Percentiles rank a stretch among this genome's conserved stretches.
Evolutionary conservation across 2,797 vertebrate species (phyloP).

Genomic region (Diceros bicornis): DNA sequence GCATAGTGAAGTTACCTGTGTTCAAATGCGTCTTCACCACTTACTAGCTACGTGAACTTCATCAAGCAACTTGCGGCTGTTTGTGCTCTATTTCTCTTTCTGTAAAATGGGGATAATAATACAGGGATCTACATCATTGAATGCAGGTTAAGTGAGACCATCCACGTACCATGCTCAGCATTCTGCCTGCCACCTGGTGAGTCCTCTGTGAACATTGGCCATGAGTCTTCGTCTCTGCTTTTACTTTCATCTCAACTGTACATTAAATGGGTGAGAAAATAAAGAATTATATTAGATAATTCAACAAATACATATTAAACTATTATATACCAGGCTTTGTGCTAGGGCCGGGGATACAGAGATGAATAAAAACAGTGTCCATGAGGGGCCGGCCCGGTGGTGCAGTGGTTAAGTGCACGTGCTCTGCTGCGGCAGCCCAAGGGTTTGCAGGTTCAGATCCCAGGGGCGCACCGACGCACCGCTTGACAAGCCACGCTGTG

Average conservation of each 20-base stretch:
- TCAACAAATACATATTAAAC: background rate
- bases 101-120: background rate
- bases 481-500: no score
- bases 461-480: no score
- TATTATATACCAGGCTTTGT: background rate
- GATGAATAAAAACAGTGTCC: background rate
- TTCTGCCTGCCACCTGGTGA: background rate
- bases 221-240: background rate
- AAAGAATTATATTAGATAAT: background rate
- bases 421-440: no score
- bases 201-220: background rate
- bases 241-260: conserved; percentile 44
- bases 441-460: no score
- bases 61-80: background rate
- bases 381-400: background rate
- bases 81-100: background rate
- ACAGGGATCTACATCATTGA: background rate
- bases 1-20: background rate
- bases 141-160: background rate
- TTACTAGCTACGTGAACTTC: background rate
- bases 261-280: background rate
- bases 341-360: background rate
- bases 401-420: no score
- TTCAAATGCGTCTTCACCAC: background rate
- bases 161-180: background rate